Conservation (phyloP, 2,888 invertebrate species). For the Phorcus lineatus region DNA sequence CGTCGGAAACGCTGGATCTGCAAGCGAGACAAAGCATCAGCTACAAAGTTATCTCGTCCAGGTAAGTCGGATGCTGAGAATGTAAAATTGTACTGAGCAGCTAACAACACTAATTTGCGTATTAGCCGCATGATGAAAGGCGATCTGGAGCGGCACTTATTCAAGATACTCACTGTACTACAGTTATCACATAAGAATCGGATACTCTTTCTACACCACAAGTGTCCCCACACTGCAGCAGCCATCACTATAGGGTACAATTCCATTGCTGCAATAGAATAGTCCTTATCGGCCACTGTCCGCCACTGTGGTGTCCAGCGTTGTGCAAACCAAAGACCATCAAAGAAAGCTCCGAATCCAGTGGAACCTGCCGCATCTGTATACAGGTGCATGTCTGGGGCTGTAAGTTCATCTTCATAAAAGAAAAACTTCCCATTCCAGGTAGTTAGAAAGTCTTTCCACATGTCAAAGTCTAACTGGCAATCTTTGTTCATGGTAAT, state of each 20-base stretch:
- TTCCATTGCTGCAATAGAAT: constrained; percentile 30
- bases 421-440: constrained; percentile 44
- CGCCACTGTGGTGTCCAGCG: constrained; percentile 29
- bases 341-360: constrained; percentile 17
- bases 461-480: constrained; percentile 35
- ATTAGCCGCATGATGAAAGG: constrained; percentile 32
- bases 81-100: constrained; percentile 25
- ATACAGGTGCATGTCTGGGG: background rate
- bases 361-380: background rate
- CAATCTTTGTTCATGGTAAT: constrained; percentile 24
- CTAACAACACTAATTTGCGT: constrained; percentile 24
- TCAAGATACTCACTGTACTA: constrained; percentile 28
- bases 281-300: background rate
- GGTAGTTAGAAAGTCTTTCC: constrained; percentile 19
- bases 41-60: constrained; percentile 22
- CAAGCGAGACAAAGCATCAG: constrained; percentile 36
- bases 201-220: constrained; percentile 24
- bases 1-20: constrained; percentile 26
- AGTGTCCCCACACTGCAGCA: constrained; percentile 22
- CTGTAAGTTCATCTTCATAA: constrained; percentile 26
- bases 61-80: constrained; percentile 29
- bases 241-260: constrained; percentile 31
- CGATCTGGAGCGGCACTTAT: constrained; percentile 26
- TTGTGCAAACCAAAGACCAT: constrained; percentile 34
- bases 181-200: constrained; percentile 33